These are phyloP conservation scores for Portunus trituberculatus DNA, from an alignment of 1,140 invertebrate species.

Conservation along the genomic window DNA sequence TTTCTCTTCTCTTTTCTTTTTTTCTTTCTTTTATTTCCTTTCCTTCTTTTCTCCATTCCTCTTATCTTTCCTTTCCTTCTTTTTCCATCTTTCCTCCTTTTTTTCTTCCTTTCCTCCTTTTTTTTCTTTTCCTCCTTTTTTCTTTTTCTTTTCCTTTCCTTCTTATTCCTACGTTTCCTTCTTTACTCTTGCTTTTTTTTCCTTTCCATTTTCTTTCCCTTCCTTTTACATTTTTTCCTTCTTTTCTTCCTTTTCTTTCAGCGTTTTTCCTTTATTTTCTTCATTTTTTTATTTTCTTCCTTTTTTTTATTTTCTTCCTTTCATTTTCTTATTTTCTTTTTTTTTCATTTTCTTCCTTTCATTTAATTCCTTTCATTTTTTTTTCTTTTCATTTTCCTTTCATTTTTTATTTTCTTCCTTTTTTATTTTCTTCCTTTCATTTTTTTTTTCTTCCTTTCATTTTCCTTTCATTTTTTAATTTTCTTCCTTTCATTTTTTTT, in stretches of 20 bases:
- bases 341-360: background rate
- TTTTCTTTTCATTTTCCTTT: background rate
- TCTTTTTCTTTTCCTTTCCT: background rate
- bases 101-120: background rate
- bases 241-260: background rate
- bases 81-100: background rate
- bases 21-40: background rate
- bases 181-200: background rate
- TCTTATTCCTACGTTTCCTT: background rate
- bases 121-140: background rate
- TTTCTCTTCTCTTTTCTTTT: background rate
- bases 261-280: background rate
- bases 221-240: too few relatives aligned
- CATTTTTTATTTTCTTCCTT: background rate
- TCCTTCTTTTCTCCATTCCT: background rate
- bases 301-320: background rate
- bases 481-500: background rate
- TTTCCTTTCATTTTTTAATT: background rate
- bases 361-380: background rate
- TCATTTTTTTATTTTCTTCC: background rate
- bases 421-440: background rate
- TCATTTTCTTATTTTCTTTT: background rate
- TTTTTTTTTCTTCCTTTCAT: background rate
- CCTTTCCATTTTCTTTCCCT: background rate
- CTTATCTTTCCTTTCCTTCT: background rate